Base-by-base conservation (phyloP, 1,140 invertebrate genomes). In the Drosophila pectinifera region DNA sequence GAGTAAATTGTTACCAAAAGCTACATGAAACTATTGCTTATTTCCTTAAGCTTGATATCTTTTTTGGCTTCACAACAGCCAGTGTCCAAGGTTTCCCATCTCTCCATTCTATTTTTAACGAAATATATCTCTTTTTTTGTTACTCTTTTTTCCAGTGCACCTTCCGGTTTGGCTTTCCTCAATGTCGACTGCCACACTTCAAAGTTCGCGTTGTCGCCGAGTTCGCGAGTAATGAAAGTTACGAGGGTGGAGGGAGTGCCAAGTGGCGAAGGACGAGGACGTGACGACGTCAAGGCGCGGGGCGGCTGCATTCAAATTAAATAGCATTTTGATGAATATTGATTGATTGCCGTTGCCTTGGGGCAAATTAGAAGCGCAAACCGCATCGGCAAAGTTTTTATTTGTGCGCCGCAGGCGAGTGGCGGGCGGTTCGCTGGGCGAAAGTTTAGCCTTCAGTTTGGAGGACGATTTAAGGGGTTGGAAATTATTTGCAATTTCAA, bases 311-410 rank as follows among this genome's bases (percentile, higher is more conserved):
- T 88, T 79, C 75, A 88, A 86, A 86, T 83, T 83, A 88, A 86
- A 86, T 88, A 73, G 83, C 67, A 75, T 76, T 83, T 88, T 83
- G 75, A 86, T 86, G 83, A 86, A 86, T 88, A 86, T 86, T 86
- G 82, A 86, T 86, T 79, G 83, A 86, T 86, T 88, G 83, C 79
- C 74, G 73, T 73, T 65, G 78, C 75, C 83, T 83, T 79, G 75
- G 63, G 63, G 79, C 80, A 88, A 86, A 86, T 86, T 88, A 83
- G 85, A 88, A 83, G 76, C 79, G 74, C 77, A 83, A 73, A 80
- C 56, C 74, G 61, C 74, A 85, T 67, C 61, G 79, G 57, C 76
- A 85, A 86, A 85, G 54, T 85, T 82, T 78, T 56, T 75, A 43
- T 75, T 75, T 69, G 49, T 53, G 36, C 14, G 42, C 49, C 69